Conservation (phyloP, 2,888 invertebrate genomes). For the Caenorhabditis doughertyi region DNA sequence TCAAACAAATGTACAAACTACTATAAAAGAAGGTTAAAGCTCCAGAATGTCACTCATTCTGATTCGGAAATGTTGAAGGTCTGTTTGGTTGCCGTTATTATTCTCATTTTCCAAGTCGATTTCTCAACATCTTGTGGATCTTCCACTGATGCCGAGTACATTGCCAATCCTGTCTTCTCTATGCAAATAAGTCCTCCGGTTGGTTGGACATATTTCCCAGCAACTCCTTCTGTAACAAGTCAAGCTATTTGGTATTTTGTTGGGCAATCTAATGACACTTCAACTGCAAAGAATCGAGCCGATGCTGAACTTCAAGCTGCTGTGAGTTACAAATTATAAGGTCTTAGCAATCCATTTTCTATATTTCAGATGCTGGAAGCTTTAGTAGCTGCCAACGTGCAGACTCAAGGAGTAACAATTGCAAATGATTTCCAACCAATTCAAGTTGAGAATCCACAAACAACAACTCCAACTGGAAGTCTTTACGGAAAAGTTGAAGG, state of each 20-base stretch:
- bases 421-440: constrained; percentile 70
- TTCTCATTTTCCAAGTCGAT: constrained; percentile 21
- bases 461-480: constrained; percentile 64
- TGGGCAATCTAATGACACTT: constrained; percentile 72
- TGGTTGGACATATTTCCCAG: constrained; percentile 75
- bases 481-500: constrained; percentile 74
- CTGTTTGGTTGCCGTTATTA: background rate
- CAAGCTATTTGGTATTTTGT: constrained; percentile 71
- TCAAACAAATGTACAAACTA: constrained; percentile 21
- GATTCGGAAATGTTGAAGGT: constrained; percentile 38
- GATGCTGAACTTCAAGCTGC: constrained; percentile 70
- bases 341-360: background rate
- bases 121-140: constrained; percentile 44
- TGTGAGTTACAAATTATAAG: constrained; percentile 41
- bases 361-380: constrained; percentile 72
- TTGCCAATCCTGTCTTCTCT: constrained; percentile 72
- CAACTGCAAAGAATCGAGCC: constrained; percentile 66
- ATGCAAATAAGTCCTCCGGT: constrained; percentile 75
- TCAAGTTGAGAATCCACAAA: constrained; percentile 67
- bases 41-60: background rate
- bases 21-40: constrained; percentile 24
- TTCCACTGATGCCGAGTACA: constrained; percentile 66
- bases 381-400: constrained; percentile 66
- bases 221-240: constrained; percentile 62
- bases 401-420: constrained; percentile 64